Evolutionary conservation across 2,797 vertebrate species (phyloP).

Genomic region (Cossypha caffra): DNA sequence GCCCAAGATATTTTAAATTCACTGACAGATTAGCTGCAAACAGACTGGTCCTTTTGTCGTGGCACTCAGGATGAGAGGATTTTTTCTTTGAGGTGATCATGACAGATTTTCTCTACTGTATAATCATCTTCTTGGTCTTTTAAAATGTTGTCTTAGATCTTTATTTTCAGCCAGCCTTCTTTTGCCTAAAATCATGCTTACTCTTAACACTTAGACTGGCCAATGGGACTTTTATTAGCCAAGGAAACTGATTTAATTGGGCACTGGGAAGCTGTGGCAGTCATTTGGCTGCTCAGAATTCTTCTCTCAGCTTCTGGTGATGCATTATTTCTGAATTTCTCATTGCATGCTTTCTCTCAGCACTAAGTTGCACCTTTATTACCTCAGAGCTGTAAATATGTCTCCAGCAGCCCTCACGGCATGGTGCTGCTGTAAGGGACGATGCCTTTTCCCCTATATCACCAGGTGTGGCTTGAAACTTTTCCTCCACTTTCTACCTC

Average conservation of each 20-base stretch:
- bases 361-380: not conserved
- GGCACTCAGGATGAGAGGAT: not conserved
- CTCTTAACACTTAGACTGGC: not conserved
- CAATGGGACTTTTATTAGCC: not conserved
- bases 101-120: not conserved
- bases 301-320: not conserved
- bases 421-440: accelerated
- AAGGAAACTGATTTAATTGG: not conserved
- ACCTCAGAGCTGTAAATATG: not conserved
- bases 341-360: not conserved
- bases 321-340: not conserved
- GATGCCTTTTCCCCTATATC: not conserved
- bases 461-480: not conserved
- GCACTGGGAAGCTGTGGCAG: not conserved
- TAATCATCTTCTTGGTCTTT: not conserved
- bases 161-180: not conserved
- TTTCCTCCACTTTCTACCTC: not conserved
- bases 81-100: not conserved
- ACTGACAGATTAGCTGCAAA: not conserved
- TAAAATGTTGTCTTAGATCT: not conserved
- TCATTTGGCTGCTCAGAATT: not conserved
- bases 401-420: not conserved
- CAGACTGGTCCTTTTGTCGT: not conserved
- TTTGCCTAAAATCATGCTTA: not conserved
- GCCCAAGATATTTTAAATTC: not conserved